phyloP scores from a whole-genome alignment of 2,113 vertebrate genomes.

The Microcebus ravelobensis region DNA sequence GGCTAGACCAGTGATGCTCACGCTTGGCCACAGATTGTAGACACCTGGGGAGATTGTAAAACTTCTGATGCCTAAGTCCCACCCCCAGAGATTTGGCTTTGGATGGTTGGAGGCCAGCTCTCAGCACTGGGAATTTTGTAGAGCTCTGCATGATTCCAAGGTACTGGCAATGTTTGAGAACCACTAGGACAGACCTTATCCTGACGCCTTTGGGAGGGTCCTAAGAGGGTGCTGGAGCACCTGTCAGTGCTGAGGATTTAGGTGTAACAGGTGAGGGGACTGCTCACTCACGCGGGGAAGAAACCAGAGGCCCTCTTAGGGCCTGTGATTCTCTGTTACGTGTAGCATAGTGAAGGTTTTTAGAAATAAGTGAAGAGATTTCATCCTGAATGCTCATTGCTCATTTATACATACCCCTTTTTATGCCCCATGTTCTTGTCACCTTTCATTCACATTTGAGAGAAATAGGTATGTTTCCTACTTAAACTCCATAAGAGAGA shows the following conservation, averaged over 20 bases:
- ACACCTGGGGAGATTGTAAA: background rate
- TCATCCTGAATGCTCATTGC: background rate
- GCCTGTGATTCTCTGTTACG: background rate
- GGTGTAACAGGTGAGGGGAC: background rate
- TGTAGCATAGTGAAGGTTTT: background rate
- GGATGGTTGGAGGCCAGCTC: background rate
- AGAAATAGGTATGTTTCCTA: background rate
- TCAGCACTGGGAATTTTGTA: too few relatives aligned
- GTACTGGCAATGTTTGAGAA: background rate
- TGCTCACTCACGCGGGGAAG: background rate
- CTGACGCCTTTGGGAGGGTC: background rate
- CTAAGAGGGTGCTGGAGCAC: fast-evolving
- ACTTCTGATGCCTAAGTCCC: background rate
- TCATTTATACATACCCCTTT: background rate
- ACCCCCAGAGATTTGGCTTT: background rate
- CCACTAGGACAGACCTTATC: background rate
- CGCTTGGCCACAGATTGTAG: background rate
- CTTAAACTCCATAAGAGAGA: background rate
- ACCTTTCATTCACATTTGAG: background rate
- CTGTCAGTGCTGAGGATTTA: background rate
- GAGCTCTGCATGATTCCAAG: background rate
- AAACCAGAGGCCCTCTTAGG: background rate
- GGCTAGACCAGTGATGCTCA: background rate
- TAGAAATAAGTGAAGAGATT: background rate
- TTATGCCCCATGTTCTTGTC: background rate